A percentile compares a stretch with the other conserved stretches of the same genome.
Conservation (phyloP, 1,140 invertebrate genomes). For the Penaeus vannamei region DNA sequence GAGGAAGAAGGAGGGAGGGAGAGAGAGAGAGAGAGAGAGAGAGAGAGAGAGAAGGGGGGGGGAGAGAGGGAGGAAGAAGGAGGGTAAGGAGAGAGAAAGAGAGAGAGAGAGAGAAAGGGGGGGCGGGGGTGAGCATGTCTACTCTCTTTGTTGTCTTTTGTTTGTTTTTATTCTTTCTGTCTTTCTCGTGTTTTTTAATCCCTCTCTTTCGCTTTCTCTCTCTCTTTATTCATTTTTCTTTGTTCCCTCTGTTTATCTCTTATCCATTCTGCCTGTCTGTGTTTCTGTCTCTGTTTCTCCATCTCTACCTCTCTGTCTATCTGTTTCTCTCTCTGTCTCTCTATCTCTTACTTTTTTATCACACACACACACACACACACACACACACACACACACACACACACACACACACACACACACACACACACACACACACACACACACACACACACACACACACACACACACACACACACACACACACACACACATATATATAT, state of each 20-base stretch:
- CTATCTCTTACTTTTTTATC: too few species aligned
- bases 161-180: not conserved
- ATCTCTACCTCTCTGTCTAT: too few species aligned
- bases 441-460: constrained; percentile 70
- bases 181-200: not conserved
- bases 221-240: constrained; percentile 5
- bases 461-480: not conserved
- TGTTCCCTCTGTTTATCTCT: constrained; percentile 11
- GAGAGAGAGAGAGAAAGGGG: not conserved
- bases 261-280: too few species aligned
- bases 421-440: too few species aligned
- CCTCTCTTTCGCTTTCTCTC: constrained; percentile 7
- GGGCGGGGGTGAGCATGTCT: too few species aligned
- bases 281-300: too few species aligned
- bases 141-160: too few species aligned
- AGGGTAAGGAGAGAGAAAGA: not conserved
- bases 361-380: too few species aligned
- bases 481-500: constrained; percentile 35
- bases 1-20: not conserved
- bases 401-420: too few species aligned
- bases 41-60: not conserved
- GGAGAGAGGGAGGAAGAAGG: not conserved
- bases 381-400: too few species aligned
- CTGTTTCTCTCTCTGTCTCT: too few species aligned
- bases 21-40: not conserved